Base-by-base conservation (phyloP, 2,113 vertebrate species). In the Microtus pennsylvanicus region DNA sequence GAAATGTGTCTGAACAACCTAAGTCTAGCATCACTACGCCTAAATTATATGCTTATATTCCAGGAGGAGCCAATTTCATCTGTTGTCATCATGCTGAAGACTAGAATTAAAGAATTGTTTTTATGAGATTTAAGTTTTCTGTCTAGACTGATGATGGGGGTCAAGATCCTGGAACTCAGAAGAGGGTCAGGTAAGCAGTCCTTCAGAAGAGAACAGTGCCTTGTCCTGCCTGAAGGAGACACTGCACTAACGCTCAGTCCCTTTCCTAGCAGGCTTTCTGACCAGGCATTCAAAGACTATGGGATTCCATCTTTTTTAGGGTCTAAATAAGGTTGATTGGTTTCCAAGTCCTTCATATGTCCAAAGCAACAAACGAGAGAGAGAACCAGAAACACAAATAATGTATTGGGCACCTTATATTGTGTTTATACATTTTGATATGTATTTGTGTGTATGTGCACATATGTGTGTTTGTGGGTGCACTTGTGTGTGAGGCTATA, bases 81-180 rank as follows among this genome's bases (percentile, higher is more conserved):
- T 89, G 91, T 82, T 95, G 42, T 91, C 38, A 45, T 63, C 52
- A 77, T 92, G 55, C 81, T 65, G 87, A 95, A 87, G 33, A 69
- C n/a, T 38, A 90, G 81, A 75, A 35, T 75, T 94, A 69, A 91
- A 95, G 16, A 83, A 42, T 42, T 83, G 28, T 72, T 93, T 70
- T 85, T 42, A 50, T 63, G 85, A 96, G 38, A 86, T 92, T 90
- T 82, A 92, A 93, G 90, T 88, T 80, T 55, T 94, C 75, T 89
- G 45, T 90, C 58, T 95, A 61, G 67, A 75, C 28, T 19, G 65
- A 77, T 55, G 65, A 86, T 75, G 30, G 6, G 28, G 75, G 55
- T 90, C 80, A 88, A 77, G 55, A 86, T 87, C 89, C 83, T 95
- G 75, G 63, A 87, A 82, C 21, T 93, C 12, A 91, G 52, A 63